A percentile compares a stretch with the other conserved stretches of the same genome.
Conservation (phyloP, 2,113 vertebrate genomes). For the Odontophorus gujanensis region DNA sequence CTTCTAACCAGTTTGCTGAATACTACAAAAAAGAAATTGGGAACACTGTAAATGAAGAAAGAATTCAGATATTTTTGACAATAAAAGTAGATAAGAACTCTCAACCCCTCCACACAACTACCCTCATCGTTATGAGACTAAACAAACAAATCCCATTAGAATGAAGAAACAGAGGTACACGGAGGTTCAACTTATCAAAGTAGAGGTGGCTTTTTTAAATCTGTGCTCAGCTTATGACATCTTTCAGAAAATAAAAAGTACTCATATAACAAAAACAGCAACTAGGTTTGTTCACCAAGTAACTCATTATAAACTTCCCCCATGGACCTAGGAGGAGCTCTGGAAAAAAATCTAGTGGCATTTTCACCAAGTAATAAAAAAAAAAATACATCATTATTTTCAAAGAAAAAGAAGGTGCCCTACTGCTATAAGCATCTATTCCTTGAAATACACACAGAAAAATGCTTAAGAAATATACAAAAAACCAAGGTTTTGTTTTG, state of each 20-base stretch:
- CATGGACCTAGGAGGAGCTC: not conserved
- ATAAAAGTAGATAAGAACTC: not conserved
- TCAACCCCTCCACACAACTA: not conserved
- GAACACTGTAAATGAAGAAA: not conserved
- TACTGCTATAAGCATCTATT: slow-evolving; percentile 26
- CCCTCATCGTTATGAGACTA: not conserved
- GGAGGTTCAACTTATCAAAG: not conserved
- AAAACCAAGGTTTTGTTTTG: not conserved
- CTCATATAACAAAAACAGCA: not conserved
- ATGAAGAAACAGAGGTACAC: not conserved
- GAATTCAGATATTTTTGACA: not conserved
- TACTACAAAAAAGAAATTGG: not conserved
- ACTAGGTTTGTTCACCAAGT: not conserved
- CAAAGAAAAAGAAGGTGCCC: not conserved
- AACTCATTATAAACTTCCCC: not conserved
- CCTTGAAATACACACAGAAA: not conserved
- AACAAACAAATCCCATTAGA: not conserved
- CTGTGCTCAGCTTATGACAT: not conserved
- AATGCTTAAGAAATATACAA: not conserved
- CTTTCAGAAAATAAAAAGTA: not conserved
- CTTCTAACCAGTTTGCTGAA: not conserved
- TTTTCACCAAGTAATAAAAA: not conserved
- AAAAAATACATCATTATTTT: not conserved
- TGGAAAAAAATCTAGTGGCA: not conserved
- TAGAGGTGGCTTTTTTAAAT: not conserved